Conservation (phyloP, 1,140 invertebrate species). For the Drosophila grimshawi region DNA sequence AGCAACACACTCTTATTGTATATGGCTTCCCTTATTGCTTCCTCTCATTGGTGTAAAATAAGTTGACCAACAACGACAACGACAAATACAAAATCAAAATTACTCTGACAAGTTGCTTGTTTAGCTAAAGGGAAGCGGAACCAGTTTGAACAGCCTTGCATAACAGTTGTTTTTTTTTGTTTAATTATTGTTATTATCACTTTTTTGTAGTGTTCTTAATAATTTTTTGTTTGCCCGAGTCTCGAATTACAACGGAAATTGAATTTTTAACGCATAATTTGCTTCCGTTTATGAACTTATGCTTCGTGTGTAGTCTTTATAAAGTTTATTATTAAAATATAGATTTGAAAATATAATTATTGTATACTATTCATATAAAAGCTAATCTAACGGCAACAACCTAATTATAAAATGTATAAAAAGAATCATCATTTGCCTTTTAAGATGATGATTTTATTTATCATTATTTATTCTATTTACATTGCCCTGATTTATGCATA, state of each 20-base stretch:
- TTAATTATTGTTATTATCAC: not conserved
- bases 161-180: conserved; percentile 7
- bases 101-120: conserved; percentile 22
- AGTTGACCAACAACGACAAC: conserved; percentile 26
- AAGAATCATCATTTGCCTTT: conserved; percentile 3
- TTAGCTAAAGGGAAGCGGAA: conserved; percentile 1
- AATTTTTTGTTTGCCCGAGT: conserved; percentile 12
- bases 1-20: conserved; percentile 28
- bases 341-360: no score
- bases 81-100: conserved; percentile 43
- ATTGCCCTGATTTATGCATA: conserved; percentile 47
- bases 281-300: conserved; percentile 38
- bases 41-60: conserved; percentile 32
- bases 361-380: no score
- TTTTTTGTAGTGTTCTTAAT: conserved; percentile 10
- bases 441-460: not conserved
- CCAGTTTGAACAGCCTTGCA: not conserved
- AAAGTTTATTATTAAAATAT: not conserved
- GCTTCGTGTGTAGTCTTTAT: not conserved
- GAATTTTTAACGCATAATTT: conserved; percentile 43
- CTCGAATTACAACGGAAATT: conserved; percentile 43
- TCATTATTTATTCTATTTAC: conserved; percentile 7
- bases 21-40: conserved; percentile 37
- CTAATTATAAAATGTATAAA: not conserved
- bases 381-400: no score